Evolutionary conservation across 2,113 vertebrate genomes (phyloP), one percentile per base, ranked within the genome.

Genomic region (Thermophis baileyi): DNA sequence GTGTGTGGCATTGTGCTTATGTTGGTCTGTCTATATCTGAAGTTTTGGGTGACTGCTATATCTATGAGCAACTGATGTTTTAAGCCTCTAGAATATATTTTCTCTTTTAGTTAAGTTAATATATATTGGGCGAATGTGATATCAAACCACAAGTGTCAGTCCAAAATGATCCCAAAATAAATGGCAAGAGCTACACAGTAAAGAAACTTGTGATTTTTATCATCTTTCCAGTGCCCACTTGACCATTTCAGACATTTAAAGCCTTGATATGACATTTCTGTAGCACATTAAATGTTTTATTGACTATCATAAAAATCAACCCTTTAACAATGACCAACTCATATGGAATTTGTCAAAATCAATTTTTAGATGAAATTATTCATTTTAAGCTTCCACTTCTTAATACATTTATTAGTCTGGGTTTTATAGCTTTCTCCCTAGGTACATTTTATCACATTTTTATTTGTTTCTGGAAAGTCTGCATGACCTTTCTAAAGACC

Each of bases 201-300:
- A 51, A 51, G 14, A 51, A 51, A 51, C 50, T 50, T 90, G 93
- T 95, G 92, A 96, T 97, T 96, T 63, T 96, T 96, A 92, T 93
- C 94, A 95, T 96, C 95, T 93, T 91, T 96, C 90, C 88, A 55
- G 88, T 88, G 22, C 40, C 91, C 95, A 96, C 89, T 96, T 93
- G 95, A 94, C 35, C 95, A 94, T 87, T 96, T 93, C 92, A 92
- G 91, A 90, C 93, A 90, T 95, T 95, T 96, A 93, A 94, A 95
- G 96, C 95, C 94, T 91, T 50, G 91, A 94, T 57, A 90, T 89
- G 93, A 94, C 94, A 96, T 95, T 96, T 95, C 91, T 93, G 16
- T 24, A 94, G 93, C 89, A 50, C 50, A 0, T 74, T 69, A 94
- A 94, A 91, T 92, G 69, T 94, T 95, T 96, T 95, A 93, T 54